Conservation (phyloP, 2,888 invertebrate genomes). For the Trissoscelio sp. region DNA sequence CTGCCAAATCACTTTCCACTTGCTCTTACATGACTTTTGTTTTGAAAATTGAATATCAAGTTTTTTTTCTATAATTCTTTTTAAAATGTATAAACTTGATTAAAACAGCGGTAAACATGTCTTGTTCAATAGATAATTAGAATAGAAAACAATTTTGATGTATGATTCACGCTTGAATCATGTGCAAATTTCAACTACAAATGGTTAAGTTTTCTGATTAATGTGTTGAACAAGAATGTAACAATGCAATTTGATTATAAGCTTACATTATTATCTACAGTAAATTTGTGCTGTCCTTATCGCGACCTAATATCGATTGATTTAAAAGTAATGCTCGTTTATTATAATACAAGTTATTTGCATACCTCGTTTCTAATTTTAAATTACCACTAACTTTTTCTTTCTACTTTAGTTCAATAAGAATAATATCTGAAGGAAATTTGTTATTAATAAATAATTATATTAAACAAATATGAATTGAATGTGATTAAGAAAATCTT, state of each 20-base stretch:
- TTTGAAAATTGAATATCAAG: not conserved
- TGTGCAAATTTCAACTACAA: slow-evolving; percentile 2
- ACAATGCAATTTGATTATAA: slow-evolving; percentile 15
- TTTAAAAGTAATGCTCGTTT: slow-evolving; percentile 18
- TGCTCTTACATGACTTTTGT: not conserved
- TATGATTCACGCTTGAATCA: slow-evolving; percentile 21
- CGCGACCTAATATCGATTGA: slow-evolving; percentile 28
- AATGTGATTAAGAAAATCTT: too few species aligned
- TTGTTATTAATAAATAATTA: too few species aligned
- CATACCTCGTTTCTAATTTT: slow-evolving; percentile 15
- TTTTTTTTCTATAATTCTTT: not conserved
- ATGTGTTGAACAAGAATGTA: slow-evolving; percentile 8
- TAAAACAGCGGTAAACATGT: not conserved
- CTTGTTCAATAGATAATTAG: not conserved
- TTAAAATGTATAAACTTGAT: not conserved
- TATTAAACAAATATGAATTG: too few species aligned
- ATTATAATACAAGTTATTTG: slow-evolving; percentile 22
- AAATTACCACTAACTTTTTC: not conserved
- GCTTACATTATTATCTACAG: slow-evolving; percentile 7
- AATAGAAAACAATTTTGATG: not conserved
- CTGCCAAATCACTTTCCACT: not conserved
- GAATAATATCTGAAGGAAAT: too few species aligned
- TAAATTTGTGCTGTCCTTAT: slow-evolving; percentile 9
- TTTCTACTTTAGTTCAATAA: slow-evolving; percentile 1
- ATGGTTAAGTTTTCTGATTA: slow-evolving; percentile 14